Evolutionary conservation across 1,140 invertebrate species (phyloP), one percentile per base, ranked within the genome.

Genomic region (Hyphantria cunea): DNA sequence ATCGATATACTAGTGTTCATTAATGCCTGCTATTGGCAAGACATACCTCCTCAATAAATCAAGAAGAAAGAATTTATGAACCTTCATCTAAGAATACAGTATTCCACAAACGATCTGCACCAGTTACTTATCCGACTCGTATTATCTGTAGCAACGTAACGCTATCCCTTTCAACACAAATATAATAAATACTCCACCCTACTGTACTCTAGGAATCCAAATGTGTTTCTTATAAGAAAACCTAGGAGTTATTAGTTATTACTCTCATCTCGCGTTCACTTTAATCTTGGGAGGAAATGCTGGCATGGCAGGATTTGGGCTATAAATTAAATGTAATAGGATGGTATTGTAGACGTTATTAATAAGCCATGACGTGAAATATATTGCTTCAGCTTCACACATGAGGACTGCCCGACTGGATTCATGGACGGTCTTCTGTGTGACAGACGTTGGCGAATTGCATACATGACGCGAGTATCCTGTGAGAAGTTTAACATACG

Each of bases 301-400:
- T 58, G 61, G 49, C 33, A 44, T 45, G 63, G 65, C 55, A 56
- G 65, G 59, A 65, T 73, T 76, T 74, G 44, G 65, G 67, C 64
- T 56, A 64, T 68, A 71, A 72, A 71, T 70, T 71, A 71, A 70
- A 70, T 68, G 61, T 67, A 66, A 68, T 68, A 71, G 67, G 59
- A 72, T 73, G 73, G 63, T 70, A 68, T 65, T 78, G 66, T 74
- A 64, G 63, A 78, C 68, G 65, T 74, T 72, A 75, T 78, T 74
- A 76, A 78, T 74, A 73, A 74, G 68, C 54, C 73, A 58, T 65
- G 72, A 67, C 66, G 53, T 70, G 61, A 71, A 68, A 78, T 78
- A 72, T 78, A 74, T 74, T 64, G 73, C 66, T 45, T 48, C 33
- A 62, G 69, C 64, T 70, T 68, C 69, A 64, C 65, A 73, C 64